Evolutionary conservation across 1,140 invertebrate genomes (phyloP).

Genomic region (Pogonomyrmex californicus): DNA sequence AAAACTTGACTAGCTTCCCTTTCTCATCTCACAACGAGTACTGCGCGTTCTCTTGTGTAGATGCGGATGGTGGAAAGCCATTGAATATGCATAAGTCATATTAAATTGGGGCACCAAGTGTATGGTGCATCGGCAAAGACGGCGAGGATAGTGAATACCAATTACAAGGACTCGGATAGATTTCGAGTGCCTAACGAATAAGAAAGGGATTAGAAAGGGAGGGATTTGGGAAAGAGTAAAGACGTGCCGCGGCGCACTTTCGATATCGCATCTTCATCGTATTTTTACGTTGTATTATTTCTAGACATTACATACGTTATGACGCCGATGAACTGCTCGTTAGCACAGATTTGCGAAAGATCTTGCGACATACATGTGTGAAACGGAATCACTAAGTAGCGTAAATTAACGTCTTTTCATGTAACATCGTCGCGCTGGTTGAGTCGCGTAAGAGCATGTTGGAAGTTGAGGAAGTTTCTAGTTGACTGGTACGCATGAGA

Average conservation of each 20-base stretch:
- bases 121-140: conserved; percentile 64
- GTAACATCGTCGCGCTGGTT: conserved; percentile 47
- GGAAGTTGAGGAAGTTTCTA: conserved; percentile 18
- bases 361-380: conserved; percentile 26
- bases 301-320: background rate
- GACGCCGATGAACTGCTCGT: background rate
- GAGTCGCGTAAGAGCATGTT: conserved; percentile 53
- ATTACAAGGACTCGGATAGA: conserved; percentile 77
- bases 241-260: background rate
- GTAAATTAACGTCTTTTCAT: conserved; percentile 46
- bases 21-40: conserved; percentile 68
- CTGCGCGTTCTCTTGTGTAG: conserved; percentile 47
- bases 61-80: conserved; percentile 70
- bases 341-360: conserved; percentile 65
- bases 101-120: conserved; percentile 83
- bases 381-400: conserved; percentile 63
- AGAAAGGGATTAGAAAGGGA: background rate
- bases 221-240: conserved; percentile 22
- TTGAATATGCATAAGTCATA: conserved; percentile 86
- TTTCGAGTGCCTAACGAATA: conserved; percentile 64
- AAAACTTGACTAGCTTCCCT: conserved; percentile 82
- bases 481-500: conserved; percentile 5
- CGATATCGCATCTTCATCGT: conserved; percentile 2
- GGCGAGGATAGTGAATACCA: conserved; percentile 70
- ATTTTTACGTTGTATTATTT: conserved; percentile 2